Evolutionary conservation across 2,888 invertebrate species (phyloP).

Genomic region (Opisthograptis luteolata): DNA sequence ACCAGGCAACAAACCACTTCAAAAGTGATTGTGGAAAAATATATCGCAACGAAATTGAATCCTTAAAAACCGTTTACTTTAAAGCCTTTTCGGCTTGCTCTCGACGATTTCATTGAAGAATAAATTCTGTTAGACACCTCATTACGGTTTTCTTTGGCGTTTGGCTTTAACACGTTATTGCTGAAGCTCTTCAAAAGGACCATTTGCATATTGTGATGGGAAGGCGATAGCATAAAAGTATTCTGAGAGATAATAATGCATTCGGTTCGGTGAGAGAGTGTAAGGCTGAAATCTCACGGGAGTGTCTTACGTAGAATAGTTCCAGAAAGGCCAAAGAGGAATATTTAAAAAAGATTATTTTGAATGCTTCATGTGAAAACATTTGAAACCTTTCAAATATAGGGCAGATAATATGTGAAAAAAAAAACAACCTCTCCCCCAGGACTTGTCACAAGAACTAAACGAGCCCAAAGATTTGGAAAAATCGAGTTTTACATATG

Average conservation of each 20-base stretch:
- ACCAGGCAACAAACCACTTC: too few species aligned
- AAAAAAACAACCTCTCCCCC: too few species aligned
- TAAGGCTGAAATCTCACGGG: not conserved
- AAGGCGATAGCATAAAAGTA: conserved; percentile 25
- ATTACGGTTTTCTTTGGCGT: conserved; percentile 29
- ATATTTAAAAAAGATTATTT: too few species aligned
- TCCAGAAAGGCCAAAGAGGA: too few species aligned
- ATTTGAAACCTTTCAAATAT: too few species aligned
- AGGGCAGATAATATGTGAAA: too few species aligned
- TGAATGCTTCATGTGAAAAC: too few species aligned
- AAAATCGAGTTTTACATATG: too few species aligned
- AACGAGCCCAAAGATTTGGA: too few species aligned
- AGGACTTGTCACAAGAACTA: too few species aligned
- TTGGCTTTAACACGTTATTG: conserved; percentile 29
- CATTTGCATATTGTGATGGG: conserved; percentile 42
- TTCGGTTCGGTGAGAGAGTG: not conserved
- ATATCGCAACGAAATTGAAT: not conserved
- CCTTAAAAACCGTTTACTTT: not conserved
- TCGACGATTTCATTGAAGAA: conserved; percentile 31
- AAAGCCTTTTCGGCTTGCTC: not conserved
- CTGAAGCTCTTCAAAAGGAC: conserved; percentile 32
- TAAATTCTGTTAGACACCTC: conserved; percentile 32
- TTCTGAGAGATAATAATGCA: conserved; percentile 13
- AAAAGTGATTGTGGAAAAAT: too few species aligned
- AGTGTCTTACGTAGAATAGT: too few species aligned